Evolutionary conservation across 2,888 invertebrate species (phyloP).

Genomic region (Platerodrilus igneus): DNA sequence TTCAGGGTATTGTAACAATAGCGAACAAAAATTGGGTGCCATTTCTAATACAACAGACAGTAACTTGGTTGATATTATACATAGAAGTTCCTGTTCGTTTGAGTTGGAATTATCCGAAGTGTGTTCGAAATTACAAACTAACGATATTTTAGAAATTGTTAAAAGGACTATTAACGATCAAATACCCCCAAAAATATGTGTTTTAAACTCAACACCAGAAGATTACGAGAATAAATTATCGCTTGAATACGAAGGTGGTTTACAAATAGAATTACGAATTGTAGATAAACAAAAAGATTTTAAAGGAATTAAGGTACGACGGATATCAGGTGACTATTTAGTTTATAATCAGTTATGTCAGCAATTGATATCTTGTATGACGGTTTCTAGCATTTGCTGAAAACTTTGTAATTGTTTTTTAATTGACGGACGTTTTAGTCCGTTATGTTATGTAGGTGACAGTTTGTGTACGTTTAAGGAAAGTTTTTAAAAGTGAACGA

Average conservation of each 20-base stretch:
- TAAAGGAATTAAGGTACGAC: conserved; percentile 77
- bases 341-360: conserved; percentile 85
- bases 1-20: conserved; percentile 11
- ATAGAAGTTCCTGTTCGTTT: conserved; percentile 49
- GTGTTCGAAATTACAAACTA: conserved; percentile 73
- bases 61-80: conserved; percentile 28
- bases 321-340: conserved; percentile 83
- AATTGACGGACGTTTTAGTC: conserved; percentile 19
- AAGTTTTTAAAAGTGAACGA: too few relatives aligned
- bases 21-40: conserved; percentile 8
- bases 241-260: conserved; percentile 59
- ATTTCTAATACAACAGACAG: conserved; percentile 12
- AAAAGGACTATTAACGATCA: conserved; percentile 75
- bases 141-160: conserved; percentile 73
- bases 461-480: conserved; percentile 4
- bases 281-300: conserved; percentile 63
- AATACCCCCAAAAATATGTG: conserved; percentile 66
- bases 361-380: conserved; percentile 81
- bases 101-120: conserved; percentile 76
- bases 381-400: conserved; percentile 53
- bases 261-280: conserved; percentile 80
- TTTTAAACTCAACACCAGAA: conserved; percentile 45
- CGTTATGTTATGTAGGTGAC: conserved; percentile 12
- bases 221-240: conserved; percentile 40
- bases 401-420: conserved; percentile 9